Base-by-base conservation (phyloP, 1,140 invertebrate species). In the Phenacoccus solenopsis region DNA sequence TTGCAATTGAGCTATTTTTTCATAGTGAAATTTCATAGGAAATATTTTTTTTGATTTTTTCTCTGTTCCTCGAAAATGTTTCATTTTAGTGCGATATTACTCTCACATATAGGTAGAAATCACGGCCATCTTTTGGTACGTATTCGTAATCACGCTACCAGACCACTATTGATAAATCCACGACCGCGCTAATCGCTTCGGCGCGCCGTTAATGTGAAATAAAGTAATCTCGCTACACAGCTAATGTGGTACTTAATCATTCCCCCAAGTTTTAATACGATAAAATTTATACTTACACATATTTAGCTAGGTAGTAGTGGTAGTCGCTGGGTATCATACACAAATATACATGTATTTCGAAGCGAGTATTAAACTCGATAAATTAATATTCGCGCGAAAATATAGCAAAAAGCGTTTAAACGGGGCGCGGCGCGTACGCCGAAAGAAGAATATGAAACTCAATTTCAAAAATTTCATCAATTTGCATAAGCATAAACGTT, bases 231-330 rank as follows among this genome's bases (percentile, higher is more conserved):
- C 16, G 38, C 38, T 49, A 4, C n/a, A n/a, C 38, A 49, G 16
- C 38, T 49, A 49, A 49, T 49, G 38, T 49, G 38, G 38, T 49
- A 49, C 38, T 49, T 49, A 49, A 49, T 49, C 38, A 49, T 49
- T 49, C 20, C 38, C 13, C 38, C 13, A 49, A 49, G 38, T 49
- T 49, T 49, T 49, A 49, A 49, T 49, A 49, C 38, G 38, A 49
- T 49, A 49, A 49, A 49, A 49, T 49, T 49, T 49, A 49, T 49
- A 49, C 20, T 49, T 16, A 49, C 38, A n/a, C n/a, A n/a, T n/a
- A n/a, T n/a, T n/a, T n/a, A n/a, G n/a, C n/a, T n/a, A n/a, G n/a
- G n/a, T n/a, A n/a, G n/a, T n/a, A n/a, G n/a, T n/a, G n/a, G n/a
- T n/a, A n/a, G n/a, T n/a, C n/a, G n/a, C n/a, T n/a, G n/a, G n/a